phyloP scores from a whole-genome alignment of 2,888 invertebrate genomes.

The Atherix ibis region DNA sequence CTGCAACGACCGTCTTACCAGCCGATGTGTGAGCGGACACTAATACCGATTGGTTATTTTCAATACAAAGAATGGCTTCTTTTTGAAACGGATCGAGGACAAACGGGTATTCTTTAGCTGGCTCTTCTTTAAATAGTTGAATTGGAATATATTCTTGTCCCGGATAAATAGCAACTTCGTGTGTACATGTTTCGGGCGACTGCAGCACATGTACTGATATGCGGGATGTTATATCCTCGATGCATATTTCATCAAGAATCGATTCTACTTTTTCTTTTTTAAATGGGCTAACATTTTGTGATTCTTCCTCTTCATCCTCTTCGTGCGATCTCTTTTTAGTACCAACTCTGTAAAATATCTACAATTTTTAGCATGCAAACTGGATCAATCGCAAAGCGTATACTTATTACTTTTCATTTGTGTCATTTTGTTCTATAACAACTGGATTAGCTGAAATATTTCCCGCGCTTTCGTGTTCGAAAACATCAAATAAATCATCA shows the following conservation, averaged over 20 bases:
- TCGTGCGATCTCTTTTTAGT: too few relatives aligned
- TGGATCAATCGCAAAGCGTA: too few relatives aligned
- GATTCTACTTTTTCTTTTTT: slow-evolving; percentile 21
- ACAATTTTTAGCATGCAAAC: background rate
- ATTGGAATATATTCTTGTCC: slow-evolving; percentile 59
- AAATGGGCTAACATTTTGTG: slow-evolving; percentile 1
- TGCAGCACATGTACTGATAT: slow-evolving; percentile 80
- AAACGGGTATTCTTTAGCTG: slow-evolving; percentile 88
- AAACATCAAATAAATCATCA: slow-evolving; percentile 30
- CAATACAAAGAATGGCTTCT: slow-evolving; percentile 90
- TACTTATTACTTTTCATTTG: too few relatives aligned
- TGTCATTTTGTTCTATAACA: slow-evolving; percentile 8
- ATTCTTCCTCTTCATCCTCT: background rate
- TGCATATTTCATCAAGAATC: slow-evolving; percentile 36
- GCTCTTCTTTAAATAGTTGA: slow-evolving; percentile 42
- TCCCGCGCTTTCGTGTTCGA: slow-evolving; percentile 20
- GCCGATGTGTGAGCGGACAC: slow-evolving; percentile 99
- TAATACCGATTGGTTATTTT: slow-evolving; percentile 94
- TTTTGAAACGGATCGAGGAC: slow-evolving; percentile 95
- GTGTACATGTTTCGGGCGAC: slow-evolving; percentile 83
- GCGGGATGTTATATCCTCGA: slow-evolving; percentile 60
- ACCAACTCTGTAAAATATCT: too few relatives aligned
- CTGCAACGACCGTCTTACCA: slow-evolving; percentile 98
- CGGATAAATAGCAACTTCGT: slow-evolving; percentile 91
- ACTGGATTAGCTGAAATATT: slow-evolving; percentile 11